These are phyloP conservation scores for Aromia moschata DNA, from an alignment of 2,888 invertebrate genomes.

Conservation along the genomic window DNA sequence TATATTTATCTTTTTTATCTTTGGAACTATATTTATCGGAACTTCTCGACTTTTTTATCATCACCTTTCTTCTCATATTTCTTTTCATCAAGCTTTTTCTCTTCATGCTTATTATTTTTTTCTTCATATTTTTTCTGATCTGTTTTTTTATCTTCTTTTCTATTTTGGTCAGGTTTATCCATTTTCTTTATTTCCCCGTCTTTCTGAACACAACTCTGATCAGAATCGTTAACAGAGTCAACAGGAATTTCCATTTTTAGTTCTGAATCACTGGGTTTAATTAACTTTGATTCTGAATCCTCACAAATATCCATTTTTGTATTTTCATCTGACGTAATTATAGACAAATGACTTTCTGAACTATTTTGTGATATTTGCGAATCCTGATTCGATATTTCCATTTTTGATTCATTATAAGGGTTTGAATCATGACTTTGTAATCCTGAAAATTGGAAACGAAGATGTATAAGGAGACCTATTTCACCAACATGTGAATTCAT, in stretches of 20 bases:
- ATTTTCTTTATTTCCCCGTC: slow-evolving; percentile 17
- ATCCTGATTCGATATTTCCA: slow-evolving; percentile 66
- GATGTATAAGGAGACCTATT: too few relatives aligned
- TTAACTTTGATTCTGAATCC: slow-evolving; percentile 42
- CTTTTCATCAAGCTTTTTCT: slow-evolving; percentile 30
- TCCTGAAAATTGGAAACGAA: too few relatives aligned
- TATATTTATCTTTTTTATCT: slow-evolving; percentile 55
- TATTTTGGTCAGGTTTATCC: slow-evolving; percentile 24
- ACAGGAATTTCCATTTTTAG: slow-evolving; percentile 19
- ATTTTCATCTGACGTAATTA: slow-evolving; percentile 65
- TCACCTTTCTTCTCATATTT: slow-evolving; percentile 31
- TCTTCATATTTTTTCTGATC: slow-evolving; percentile 27
- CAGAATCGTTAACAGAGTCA: slow-evolving; percentile 22
- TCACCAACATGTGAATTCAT: too few relatives aligned
- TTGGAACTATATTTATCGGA: slow-evolving; percentile 61
- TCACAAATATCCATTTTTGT: slow-evolving; percentile 60
- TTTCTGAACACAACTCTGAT: slow-evolving; percentile 10
- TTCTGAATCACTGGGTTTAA: slow-evolving; percentile 24
- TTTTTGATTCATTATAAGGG: slow-evolving; percentile 48
- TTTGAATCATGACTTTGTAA: slow-evolving; percentile 66
- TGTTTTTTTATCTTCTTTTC: slow-evolving; percentile 24
- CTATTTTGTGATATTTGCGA: slow-evolving; percentile 72
- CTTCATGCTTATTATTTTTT: slow-evolving; percentile 13
- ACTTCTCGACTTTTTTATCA: slow-evolving; percentile 54
- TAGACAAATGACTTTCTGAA: slow-evolving; percentile 68